Conservation (phyloP, 2,888 invertebrate genomes). For the Scaptodrosophila latifasciaeformis region DNA sequence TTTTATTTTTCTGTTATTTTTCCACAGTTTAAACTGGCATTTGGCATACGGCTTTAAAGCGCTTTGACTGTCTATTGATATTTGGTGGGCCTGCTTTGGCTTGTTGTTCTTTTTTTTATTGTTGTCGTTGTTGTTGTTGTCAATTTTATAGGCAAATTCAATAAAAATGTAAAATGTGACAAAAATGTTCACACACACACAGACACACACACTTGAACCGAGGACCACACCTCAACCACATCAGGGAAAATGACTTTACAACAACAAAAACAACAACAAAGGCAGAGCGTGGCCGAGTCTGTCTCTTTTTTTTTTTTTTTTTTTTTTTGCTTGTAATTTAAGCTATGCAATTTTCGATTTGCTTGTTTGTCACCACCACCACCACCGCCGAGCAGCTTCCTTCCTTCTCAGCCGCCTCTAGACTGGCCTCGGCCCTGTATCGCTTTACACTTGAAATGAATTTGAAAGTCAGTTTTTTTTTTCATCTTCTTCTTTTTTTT, state of each 20-base stretch:
- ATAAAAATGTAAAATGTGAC: conserved; percentile 39
- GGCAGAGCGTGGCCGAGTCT: conserved; percentile 23
- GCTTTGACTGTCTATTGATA: conserved; percentile 24
- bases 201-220: too few species aligned
- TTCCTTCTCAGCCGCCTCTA: neutral
- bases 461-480: conserved; percentile 56
- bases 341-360: conserved; percentile 40
- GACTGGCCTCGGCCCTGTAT: conserved; percentile 30
- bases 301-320: too few species aligned
- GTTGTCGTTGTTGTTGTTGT: neutral
- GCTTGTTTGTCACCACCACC: conserved; percentile 51
- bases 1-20: neutral
- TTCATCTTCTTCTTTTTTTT: too few species aligned
- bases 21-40: conserved; percentile 14
- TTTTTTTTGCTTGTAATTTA: conserved; percentile 66
- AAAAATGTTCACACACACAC: neutral
- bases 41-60: conserved; percentile 34
- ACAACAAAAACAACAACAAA: neutral
- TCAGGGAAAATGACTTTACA: neutral
- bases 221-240: neutral
- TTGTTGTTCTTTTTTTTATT: conserved; percentile 13
- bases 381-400: neutral
- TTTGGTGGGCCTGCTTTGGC: too few species aligned
- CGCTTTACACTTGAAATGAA: conserved; percentile 66
- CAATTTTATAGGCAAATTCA: conserved; percentile 40